Percentiles rank a stretch among this genome's conserved stretches.
These are phyloP conservation scores for Drosophila greeni DNA, from an alignment of 2,888 invertebrate genomes.

Conservation along the genomic window DNA sequence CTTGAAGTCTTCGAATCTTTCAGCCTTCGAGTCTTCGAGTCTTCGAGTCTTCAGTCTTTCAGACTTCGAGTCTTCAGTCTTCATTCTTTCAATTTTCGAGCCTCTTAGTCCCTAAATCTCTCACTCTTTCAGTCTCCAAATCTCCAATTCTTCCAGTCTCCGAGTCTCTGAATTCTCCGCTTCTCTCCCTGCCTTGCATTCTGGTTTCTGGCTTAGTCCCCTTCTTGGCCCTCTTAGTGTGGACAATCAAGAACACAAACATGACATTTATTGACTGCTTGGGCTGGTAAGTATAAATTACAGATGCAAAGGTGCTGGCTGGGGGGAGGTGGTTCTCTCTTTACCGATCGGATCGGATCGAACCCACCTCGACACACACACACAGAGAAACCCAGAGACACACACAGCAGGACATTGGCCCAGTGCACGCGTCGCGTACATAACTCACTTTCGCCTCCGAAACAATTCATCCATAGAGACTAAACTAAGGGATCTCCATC, in stretches of 20 bases:
- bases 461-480: constrained; percentile 37
- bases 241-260: constrained; percentile 73
- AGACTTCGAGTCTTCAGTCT: too few species aligned
- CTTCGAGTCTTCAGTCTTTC: too few species aligned
- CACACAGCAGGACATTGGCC: constrained; percentile 68
- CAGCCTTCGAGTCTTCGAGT: too few species aligned
- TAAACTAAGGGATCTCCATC: background rate
- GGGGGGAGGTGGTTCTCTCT: background rate
- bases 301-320: constrained; percentile 53
- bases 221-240: constrained; percentile 51
- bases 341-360: constrained; percentile 17
- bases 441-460: constrained; percentile 63
- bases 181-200: too few species aligned
- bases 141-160: too few species aligned
- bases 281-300: constrained; percentile 71
- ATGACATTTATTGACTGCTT: constrained; percentile 78
- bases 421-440: constrained; percentile 49
- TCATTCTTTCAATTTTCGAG: too few species aligned
- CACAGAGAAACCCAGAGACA: background rate
- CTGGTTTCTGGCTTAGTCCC: constrained; percentile 1
- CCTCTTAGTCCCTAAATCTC: too few species aligned
- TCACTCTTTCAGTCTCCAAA: too few species aligned
- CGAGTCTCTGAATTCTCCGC: constrained; percentile 1
- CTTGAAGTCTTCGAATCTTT: too few species aligned
- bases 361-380: too few species aligned